phyloP scores from a whole-genome alignment of 30 jellyfish, hydroid and myxozoan genomes.

The Clytia hemisphaerica region DNA sequence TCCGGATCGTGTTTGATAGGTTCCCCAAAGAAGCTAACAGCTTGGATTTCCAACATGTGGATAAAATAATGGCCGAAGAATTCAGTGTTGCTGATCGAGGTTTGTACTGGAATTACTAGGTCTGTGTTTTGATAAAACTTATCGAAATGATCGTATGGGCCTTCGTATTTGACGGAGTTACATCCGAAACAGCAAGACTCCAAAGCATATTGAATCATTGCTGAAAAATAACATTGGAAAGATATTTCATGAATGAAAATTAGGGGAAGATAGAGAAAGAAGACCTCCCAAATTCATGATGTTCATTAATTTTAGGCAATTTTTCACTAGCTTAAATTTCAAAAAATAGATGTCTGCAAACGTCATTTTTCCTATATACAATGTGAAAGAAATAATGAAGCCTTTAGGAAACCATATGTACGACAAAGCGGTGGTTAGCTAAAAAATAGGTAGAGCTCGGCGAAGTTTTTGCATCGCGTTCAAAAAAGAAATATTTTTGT shows the following conservation, averaged over 20 bases:
- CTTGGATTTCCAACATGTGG: constrained; percentile 1
- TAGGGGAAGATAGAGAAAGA: no score
- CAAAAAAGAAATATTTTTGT: not conserved
- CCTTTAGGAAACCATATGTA: no score
- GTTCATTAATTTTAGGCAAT: no score
- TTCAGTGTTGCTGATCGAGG: constrained; percentile 43
- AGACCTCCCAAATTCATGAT: no score
- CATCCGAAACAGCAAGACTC: constrained; percentile 77
- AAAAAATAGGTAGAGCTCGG: no score
- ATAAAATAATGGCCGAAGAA: constrained; percentile 6
- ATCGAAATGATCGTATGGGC: constrained; percentile 44
- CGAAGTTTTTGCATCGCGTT: not conserved
- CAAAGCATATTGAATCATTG: constrained; percentile 48
- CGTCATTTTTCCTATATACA: no score
- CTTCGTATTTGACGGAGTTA: constrained; percentile 46
- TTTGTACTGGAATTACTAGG: constrained; percentile 61
- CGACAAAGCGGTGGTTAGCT: no score
- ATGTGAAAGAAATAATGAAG: no score
- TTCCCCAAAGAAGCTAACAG: not conserved
- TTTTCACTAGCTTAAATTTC: no score
- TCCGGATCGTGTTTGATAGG: constrained; percentile 6
- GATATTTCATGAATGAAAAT: not conserved
- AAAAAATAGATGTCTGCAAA: no score
- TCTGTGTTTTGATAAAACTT: constrained; percentile 31
- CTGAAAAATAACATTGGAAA: constrained; percentile 18